Percentiles rank a stretch among this genome's conserved stretches.
Conservation (phyloP, 2,888 invertebrate species). For the Altica lythri region DNA sequence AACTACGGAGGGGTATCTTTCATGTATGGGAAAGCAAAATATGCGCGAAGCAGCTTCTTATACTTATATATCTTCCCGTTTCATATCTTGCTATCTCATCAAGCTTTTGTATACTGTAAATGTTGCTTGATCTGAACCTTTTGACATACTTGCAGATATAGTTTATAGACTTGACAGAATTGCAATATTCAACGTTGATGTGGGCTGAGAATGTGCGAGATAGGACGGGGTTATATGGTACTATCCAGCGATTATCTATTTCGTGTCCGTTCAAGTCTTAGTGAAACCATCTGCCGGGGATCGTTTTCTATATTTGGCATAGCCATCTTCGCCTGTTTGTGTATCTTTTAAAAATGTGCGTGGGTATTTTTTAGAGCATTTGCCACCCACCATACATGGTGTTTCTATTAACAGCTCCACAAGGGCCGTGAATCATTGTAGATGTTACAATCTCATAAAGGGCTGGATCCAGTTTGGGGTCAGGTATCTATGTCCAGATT, state of each 20-base stretch:
- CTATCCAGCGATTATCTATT: slow-evolving; percentile 29
- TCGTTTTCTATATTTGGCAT: too few relatives aligned
- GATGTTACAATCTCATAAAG: slow-evolving; percentile 23
- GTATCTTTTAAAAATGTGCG: slow-evolving; percentile 15
- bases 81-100: neutral
- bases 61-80: neutral
- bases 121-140: neutral
- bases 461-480: slow-evolving; percentile 1
- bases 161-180: too few relatives aligned
- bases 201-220: slow-evolving; percentile 21
- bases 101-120: too few relatives aligned
- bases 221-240: too few relatives aligned
- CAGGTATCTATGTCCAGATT: too few relatives aligned
- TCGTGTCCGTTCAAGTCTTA: neutral
- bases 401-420: slow-evolving; percentile 17
- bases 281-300: neutral
- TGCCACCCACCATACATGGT: slow-evolving; percentile 23
- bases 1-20: too few relatives aligned
- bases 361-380: slow-evolving; percentile 21
- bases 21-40: neutral
- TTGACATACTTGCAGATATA: slow-evolving; percentile 22
- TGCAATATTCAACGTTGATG: slow-evolving; percentile 30
- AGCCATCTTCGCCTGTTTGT: neutral
- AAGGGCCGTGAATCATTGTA: slow-evolving; percentile 30
- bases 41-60: neutral